These are phyloP conservation scores for Tragelaphus imberbis DNA, from an alignment of 2,113 vertebrate species.

Conservation along the genomic window DNA sequence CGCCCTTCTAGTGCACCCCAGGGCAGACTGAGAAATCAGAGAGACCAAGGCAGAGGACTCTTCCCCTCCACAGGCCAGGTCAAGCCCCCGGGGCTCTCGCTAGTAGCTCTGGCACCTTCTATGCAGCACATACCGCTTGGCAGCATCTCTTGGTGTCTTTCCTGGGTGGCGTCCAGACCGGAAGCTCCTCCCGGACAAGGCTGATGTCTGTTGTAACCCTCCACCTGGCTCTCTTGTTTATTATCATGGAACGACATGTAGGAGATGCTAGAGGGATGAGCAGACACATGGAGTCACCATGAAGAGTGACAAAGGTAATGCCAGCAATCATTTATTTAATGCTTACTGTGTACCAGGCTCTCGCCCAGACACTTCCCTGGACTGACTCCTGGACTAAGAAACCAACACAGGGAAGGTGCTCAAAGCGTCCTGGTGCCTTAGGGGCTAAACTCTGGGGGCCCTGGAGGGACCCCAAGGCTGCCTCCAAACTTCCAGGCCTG, in stretches of 20 bases:
- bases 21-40: background rate
- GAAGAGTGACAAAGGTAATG: background rate
- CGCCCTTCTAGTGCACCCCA: fast-evolving
- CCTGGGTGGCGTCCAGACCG: background rate
- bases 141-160: background rate
- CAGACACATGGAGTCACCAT: fast-evolving
- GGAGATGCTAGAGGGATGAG: background rate
- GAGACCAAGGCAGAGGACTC: background rate
- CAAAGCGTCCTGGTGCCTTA: background rate
- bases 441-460: background rate
- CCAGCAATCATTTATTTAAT: fast-evolving
- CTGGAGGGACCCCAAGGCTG: background rate
- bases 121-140: fast-evolving
- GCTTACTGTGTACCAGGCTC: background rate
- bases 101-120: too few species aligned
- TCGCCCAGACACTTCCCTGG: fast-evolving
- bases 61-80: background rate
- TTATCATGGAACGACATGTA: fast-evolving
- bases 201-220: fast-evolving
- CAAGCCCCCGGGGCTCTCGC: background rate
- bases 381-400: background rate
- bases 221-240: background rate
- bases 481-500: fast-evolving
- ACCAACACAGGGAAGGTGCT: background rate
- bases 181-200: fast-evolving